Evolutionary conservation across 2,797 vertebrate species (phyloP), one percentile per base, ranked within the genome.

Genomic region (Tadarida brasiliensis): DNA sequence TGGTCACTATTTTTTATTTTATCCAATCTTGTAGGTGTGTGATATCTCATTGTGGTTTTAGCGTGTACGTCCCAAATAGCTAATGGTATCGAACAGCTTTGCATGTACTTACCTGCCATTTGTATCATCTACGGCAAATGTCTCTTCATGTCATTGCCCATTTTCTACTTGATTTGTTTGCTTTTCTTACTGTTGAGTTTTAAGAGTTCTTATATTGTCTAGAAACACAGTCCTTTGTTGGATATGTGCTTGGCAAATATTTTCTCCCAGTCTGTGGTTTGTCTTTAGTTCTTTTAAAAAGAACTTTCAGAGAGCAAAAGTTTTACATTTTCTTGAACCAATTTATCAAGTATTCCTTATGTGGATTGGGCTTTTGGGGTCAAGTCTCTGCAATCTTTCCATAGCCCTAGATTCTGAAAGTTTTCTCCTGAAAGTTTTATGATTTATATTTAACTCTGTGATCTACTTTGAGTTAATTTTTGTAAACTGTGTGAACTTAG

Each of bases 401-500:
- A 47, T 56, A 61, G 8, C 16, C n/a, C 15, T 73, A 81, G 51
- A 92, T 77, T 33, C 14, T 59, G 10, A 94, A 94, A 49, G 78
- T 12, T 92, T 81, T 67, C 9, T 87, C 20, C 51, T 28, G 61
- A 83, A 19, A 10, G 39, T 89, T 90, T 56, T 82, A 59, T 39
- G 11, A 74, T 74, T 73, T 94, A 73, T 9, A 85, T 78, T 90
- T 82, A 90, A 70, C 51, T 92, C 35, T 83, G 28, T 7, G 30
- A 86, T 86, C 20, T 54, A 90, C 22, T 70, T 70, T 20, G 39
- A 91, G 57, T 85, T 96, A 54, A 87, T 86, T 92, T 90, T 87
- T 90, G 33, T 85, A 44, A 67, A 67, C 0, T 12, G 57, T 47
- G 7, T 94, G 68, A 90, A 57, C 39, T 67, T 91, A 63, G 54